Evolutionary conservation across 1,140 invertebrate genomes (phyloP), one percentile per base, ranked within the genome.

Genomic region (Odontomachus brunneus): DNA sequence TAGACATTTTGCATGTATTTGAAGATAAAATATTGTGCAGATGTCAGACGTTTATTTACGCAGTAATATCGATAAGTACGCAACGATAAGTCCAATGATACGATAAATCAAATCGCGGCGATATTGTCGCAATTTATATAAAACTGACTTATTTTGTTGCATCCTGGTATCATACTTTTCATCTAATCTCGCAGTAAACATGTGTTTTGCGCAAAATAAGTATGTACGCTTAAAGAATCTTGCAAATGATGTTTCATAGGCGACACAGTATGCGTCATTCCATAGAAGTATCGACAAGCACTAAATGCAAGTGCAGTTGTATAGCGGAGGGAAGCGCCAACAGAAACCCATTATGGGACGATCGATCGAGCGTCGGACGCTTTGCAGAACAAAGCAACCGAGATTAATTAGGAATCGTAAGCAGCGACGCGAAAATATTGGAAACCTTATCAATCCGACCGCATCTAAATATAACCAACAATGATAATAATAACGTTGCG

Each of bases 361-460:
- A 59, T 80, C 38, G 65, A 71, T 80, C 38, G 75, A 69, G 14
- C 63, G 33, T 48, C 65, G 14, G 33, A n/a, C 17, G n/a, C 57
- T 80, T 38, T 57, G 44, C 55, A 22, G 22, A 65, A 80, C 65
- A 80, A 80, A 69, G 75, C 65, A 48, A 24, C 33, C 22, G 51
- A 71, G 75, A 80, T 80, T 80, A 80, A 80, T 80, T 80, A 59
- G 75, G 51, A 80, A 71, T 80, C n/a, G 51, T 59, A 63, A 26
- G 33, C 29, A 51, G 38, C 49, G 75, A 59, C n/a, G 65, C 48
- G 51, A 71, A 67, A 78, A 69, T 67, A 78, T 78, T 19, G 29
- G 29, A 38, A 59, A 44, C 38, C 66, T 80, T 57, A 80, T 71
- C 38, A 24, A 53, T 55, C 48, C 29, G 29, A 19, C 11, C 15